phyloP scores from a whole-genome alignment of 2,113 vertebrate genomes.

The Amphilophus citrinellus region DNA sequence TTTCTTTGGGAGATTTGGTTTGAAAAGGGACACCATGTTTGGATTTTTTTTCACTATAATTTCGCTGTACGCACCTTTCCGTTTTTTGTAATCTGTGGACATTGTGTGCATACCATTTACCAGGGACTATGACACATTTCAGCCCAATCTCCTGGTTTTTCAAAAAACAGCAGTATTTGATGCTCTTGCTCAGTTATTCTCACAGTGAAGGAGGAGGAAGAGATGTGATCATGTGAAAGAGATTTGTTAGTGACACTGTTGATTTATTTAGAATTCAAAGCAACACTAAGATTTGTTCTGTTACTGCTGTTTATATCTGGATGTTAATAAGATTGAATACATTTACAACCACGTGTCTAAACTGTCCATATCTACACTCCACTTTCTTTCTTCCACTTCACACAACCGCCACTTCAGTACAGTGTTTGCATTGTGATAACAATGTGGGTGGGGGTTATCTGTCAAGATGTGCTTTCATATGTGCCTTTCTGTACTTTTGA shows the following conservation, averaged over 20 bases:
- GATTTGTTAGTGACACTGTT: neutral
- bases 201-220: neutral
- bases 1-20: neutral
- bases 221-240: neutral
- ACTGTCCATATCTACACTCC: neutral
- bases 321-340: neutral
- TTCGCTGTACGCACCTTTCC: neutral
- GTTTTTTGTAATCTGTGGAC: neutral
- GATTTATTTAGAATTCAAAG: neutral
- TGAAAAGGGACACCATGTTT: neutral
- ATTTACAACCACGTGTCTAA: neutral
- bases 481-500: conserved; percentile 21
- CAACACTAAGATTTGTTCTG: neutral
- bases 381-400: neutral
- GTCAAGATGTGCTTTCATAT: conserved; percentile 4
- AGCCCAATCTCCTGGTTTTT: neutral
- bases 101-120: neutral
- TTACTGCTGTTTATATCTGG: neutral
- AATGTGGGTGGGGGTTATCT: conserved; percentile 5
- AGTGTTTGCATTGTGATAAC: conserved; percentile 3
- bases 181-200: neutral
- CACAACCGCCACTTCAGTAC: neutral
- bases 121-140: neutral
- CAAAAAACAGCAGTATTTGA: neutral
- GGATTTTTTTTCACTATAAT: neutral